phyloP scores from a whole-genome alignment of 2,113 vertebrate genomes.

The Burhinus oedicnemus region DNA sequence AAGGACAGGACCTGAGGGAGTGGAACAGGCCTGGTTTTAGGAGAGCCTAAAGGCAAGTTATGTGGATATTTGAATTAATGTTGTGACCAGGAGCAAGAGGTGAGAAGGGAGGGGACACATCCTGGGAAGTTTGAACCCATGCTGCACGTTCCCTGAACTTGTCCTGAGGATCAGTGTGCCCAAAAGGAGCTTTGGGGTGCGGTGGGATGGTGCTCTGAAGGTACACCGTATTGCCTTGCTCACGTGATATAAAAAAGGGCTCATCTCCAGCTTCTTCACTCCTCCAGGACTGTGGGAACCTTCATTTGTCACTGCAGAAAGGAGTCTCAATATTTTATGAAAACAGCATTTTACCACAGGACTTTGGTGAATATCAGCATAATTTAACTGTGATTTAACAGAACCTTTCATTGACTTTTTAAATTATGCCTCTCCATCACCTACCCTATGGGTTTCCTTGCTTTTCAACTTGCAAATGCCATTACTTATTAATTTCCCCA shows the following conservation, averaged over 20 bases:
- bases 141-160: neutral
- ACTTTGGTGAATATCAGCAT: constrained; percentile 63
- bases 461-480: constrained; percentile 72
- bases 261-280: neutral
- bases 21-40: neutral
- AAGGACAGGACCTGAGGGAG: neutral
- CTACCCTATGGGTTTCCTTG: constrained; percentile 72
- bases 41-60: neutral
- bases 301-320: constrained; percentile 60
- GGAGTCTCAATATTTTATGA: constrained; percentile 75
- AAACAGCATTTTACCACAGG: constrained; percentile 59
- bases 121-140: neutral
- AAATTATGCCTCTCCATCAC: constrained; percentile 76
- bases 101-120: neutral
- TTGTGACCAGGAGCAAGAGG: neutral
- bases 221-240: neutral
- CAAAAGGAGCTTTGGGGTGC: neutral
- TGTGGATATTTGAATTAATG: neutral
- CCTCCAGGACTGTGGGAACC: neutral
- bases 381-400: constrained; percentile 76
- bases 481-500: constrained; percentile 76
- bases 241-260: neutral
- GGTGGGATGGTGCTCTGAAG: neutral
- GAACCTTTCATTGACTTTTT: constrained; percentile 77
- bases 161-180: neutral